Evolutionary conservation across 1,140 invertebrate genomes (phyloP), one percentile per base, ranked within the genome.

Genomic region (Halesus radiatus): DNA sequence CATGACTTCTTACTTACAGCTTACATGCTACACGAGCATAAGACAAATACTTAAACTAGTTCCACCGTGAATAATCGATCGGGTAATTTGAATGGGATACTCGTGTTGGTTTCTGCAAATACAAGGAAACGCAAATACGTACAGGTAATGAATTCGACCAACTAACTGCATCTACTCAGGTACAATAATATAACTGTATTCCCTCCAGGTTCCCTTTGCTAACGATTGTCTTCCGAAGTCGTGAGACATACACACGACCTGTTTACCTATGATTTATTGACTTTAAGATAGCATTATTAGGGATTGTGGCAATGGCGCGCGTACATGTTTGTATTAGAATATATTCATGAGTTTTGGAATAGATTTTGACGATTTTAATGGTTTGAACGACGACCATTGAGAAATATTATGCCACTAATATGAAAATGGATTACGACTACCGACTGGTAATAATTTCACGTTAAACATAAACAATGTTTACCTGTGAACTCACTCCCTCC

Each of bases 231-330:
- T 70, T 23, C 66, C 5, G 37, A 45, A 70, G 66, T 70, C 66
- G 66, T 70, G 66, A 70, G 15, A 23, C 37, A 20, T 50, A 70
- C 37, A 70, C 66, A 70, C 66, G 66, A 70, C 66, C 32, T 70
- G 66, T 52, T 70, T 70, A 13, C 66, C n/a, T 70, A 70, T 70
- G 66, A 70, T 70, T 70, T 70, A 70, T 70, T 70, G 66, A 70
- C 29, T 66, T 20, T 66, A 23, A 18, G n/a, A 70, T 70, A 50
- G n/a, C 52, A 66, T 68, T 68, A 68, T 50, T 70, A 70, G 66
- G 32, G 66, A 50, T 45, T 70, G 66, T 70, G 52, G 16, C n/a
- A 20, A 45, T 22, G 3, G 66, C 20, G 37, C 45, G 66, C n/a
- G n/a, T 70, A 66, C 62, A 66, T 29, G 26, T 26, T 18, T 56